phyloP scores from a whole-genome alignment of 2,113 vertebrate species.

The Psilopsiagon aymara region DNA sequence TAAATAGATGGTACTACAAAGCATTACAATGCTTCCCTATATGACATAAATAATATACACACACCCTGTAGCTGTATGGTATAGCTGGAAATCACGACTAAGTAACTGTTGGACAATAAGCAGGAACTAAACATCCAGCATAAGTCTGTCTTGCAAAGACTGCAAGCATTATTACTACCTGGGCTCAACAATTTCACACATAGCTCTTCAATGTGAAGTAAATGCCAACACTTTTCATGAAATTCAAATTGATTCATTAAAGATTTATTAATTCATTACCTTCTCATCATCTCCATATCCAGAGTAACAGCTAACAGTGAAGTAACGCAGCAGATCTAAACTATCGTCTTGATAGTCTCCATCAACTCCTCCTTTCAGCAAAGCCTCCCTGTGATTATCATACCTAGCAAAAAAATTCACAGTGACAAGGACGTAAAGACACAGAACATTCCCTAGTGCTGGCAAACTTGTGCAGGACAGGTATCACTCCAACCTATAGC shows the following conservation, averaged over 20 bases:
- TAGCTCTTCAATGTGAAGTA: not conserved
- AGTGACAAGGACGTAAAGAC: not conserved
- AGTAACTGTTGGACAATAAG: not conserved
- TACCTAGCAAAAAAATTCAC: slow-evolving; percentile 82
- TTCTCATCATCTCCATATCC: slow-evolving; percentile 92
- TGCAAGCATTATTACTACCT: not conserved
- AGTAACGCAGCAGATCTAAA: slow-evolving; percentile 89
- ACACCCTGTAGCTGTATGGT: not conserved
- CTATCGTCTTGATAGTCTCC: slow-evolving; percentile 93
- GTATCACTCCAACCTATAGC: rapidly evolving
- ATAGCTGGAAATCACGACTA: not conserved
- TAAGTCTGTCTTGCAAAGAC: not conserved
- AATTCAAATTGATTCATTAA: not conserved
- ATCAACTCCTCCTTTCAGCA: slow-evolving; percentile 88
- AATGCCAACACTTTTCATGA: not conserved
- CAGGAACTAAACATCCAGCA: not conserved
- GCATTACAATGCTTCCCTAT: not conserved
- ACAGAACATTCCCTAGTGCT: not conserved
- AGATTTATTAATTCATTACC: slow-evolving; percentile 68
- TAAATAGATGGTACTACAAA: not conserved
- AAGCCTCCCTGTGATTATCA: slow-evolving; percentile 92
- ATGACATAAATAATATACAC: not conserved
- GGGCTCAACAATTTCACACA: not conserved
- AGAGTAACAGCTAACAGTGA: slow-evolving; percentile 93
- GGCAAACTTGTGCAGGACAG: not conserved